These are phyloP conservation scores for Osmoderma eremita DNA, from an alignment of 2,888 invertebrate genomes.

Conservation along the genomic window DNA sequence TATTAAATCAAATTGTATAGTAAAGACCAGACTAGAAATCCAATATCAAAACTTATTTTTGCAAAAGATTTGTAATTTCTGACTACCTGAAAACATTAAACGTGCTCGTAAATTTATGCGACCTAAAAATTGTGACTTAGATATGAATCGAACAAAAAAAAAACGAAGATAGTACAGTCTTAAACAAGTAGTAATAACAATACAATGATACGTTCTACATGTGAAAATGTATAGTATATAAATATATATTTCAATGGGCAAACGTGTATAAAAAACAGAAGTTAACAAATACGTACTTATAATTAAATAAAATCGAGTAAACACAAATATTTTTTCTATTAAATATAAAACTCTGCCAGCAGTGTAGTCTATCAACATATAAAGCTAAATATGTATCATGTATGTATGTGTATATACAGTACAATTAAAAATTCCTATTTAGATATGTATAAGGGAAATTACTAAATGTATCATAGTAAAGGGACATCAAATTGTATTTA, in stretches of 20 bases:
- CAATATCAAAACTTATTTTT: conserved; percentile 40
- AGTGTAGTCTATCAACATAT: conserved; percentile 50
- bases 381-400: conserved; percentile 47
- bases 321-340: conserved; percentile 45
- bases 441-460: no score
- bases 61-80: conserved; percentile 29
- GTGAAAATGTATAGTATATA: conserved; percentile 42
- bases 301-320: conserved; percentile 47
- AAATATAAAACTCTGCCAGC: conserved; percentile 53
- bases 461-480: neutral
- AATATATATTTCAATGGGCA: conserved; percentile 35
- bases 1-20: conserved; percentile 14
- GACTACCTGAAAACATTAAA: conserved; percentile 49
- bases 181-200: conserved; percentile 45
- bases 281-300: conserved; percentile 36
- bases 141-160: conserved; percentile 35
- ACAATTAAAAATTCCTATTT: conserved; percentile 21
- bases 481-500: neutral
- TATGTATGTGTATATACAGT: conserved; percentile 29
- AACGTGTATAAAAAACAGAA: conserved; percentile 30
- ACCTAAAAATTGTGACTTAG: conserved; percentile 38
- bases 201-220: conserved; percentile 31
- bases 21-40: conserved; percentile 44
- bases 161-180: conserved; percentile 49
- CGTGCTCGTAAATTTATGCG: conserved; percentile 37